Evolutionary conservation across 1,140 invertebrate genomes (phyloP).

Genomic region (Drosophila yakuba): DNA sequence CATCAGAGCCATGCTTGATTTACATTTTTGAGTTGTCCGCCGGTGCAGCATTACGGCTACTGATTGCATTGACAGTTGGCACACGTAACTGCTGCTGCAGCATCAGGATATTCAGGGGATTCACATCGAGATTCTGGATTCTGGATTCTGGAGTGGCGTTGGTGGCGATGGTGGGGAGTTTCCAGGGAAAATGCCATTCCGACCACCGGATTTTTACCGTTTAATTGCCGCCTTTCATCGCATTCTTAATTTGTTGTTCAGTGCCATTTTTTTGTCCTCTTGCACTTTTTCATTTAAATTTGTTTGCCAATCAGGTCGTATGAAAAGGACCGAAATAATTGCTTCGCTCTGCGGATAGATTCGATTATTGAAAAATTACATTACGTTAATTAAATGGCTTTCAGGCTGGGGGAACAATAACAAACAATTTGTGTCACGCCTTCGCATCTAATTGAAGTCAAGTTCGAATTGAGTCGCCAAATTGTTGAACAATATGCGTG

Average conservation of each 20-base stretch:
- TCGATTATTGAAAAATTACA: conserved; percentile 47
- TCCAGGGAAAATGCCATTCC: conserved; percentile 15
- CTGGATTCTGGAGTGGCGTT: neutral
- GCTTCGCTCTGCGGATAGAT: conserved; percentile 29
- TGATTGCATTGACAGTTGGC: conserved; percentile 56
- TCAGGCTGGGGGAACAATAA: conserved; percentile 35
- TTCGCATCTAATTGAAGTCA: conserved; percentile 39
- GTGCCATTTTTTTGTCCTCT: conserved; percentile 1
- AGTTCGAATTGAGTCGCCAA: conserved; percentile 28
- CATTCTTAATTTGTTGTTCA: conserved; percentile 53
- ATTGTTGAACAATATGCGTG: conserved; percentile 19
- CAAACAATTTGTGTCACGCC: conserved; percentile 19
- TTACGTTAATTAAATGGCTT: conserved; percentile 53
- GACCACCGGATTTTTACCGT: conserved; percentile 50
- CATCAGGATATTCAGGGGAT: conserved; percentile 18
- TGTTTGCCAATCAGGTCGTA: conserved; percentile 47
- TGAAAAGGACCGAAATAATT: conserved; percentile 42
- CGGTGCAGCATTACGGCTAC: conserved; percentile 37
- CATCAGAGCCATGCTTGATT: conserved; percentile 57
- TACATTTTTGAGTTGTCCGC: conserved; percentile 56
- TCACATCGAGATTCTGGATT: conserved; percentile 2
- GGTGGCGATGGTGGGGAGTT: no score
- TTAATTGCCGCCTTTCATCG: conserved; percentile 57
- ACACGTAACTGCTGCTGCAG: conserved; percentile 57
- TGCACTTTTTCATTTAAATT: conserved; percentile 39